Evolutionary conservation across 1,140 invertebrate genomes (phyloP), one percentile per base, ranked within the genome.

Genomic region (Leptinotarsa defecta): DNA sequence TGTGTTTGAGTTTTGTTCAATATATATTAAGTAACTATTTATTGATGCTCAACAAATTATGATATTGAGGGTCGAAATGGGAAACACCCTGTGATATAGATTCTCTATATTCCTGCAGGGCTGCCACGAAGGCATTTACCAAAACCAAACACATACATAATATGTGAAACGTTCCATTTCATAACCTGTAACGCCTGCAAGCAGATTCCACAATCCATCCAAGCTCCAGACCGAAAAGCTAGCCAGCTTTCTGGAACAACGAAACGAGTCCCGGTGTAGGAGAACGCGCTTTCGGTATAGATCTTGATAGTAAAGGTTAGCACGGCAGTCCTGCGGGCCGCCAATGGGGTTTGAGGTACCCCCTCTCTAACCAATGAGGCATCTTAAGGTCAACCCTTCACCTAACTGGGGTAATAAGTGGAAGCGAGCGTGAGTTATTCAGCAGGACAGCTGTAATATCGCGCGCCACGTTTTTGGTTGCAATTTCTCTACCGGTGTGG

Each of bases 301-400:
- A 84, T 84, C 83, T 84, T 84, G 81, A 83, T 83, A 82, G 80
- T 80, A 80, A 81, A 81, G 79, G 82, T 84, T 80, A 81, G 78
- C 79, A 80, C 73, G 34, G 78, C 78, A 82, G 77, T 81, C 81
- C 80, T 84, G 83, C 77, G 83, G 83, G 77, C 77, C 77, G 77
- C 83, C 83, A 84, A 84, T 84, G 82, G 80, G 81, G 82, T 83
- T 80, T 82, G 81, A 81, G 83, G 81, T 76, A 77, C 79, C 82
- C 83, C 83, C 81, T 80, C 83, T 79, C 80, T 76, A 80, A 83
- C 83, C 83, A 84, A 84, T 84, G 80, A 80, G 80, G 80, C 81
- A 83, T 84, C 83, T 84, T 83, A 80, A 76, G 78, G 78, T 81
- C 76, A 82, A 83, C 81, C 81, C 81, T 80, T 83, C 75, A 76